Conservation (phyloP, 2,797 vertebrate genomes). For the Loriculus beryllinus region DNA sequence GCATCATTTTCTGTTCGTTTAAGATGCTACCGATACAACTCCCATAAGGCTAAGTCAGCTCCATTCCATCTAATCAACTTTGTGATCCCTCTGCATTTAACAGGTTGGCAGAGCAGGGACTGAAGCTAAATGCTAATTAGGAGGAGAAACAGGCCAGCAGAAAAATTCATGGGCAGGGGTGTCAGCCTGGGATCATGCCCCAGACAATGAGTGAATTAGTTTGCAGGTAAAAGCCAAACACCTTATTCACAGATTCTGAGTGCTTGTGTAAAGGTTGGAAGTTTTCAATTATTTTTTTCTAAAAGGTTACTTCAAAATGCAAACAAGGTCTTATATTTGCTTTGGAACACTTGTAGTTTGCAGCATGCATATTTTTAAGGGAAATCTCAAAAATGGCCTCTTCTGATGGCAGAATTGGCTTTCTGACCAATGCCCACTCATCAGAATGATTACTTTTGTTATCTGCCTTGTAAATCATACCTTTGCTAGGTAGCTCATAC, state of each 20-base stretch:
- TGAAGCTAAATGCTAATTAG: neutral
- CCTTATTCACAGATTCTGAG: neutral
- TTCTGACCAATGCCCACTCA: neutral
- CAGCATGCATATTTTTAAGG: neutral
- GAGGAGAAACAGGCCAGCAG: neutral
- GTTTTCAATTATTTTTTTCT: neutral
- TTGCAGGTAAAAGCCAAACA: neutral
- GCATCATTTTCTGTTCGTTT: neutral
- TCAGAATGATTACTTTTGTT: conserved; percentile 50
- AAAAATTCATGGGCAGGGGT: neutral
- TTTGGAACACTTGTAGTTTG: neutral
- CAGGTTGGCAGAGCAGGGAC: conserved; percentile 17
- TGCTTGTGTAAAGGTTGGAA: neutral
- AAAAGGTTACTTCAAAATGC: neutral
- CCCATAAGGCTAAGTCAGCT: neutral
- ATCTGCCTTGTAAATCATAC: conserved; percentile 16
- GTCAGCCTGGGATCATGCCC: neutral
- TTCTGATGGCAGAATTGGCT: neutral
- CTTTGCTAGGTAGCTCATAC: neutral
- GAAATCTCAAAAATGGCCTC: neutral
- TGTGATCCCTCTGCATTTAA: neutral
- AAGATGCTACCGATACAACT: neutral
- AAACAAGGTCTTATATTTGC: neutral
- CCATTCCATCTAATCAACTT: neutral
- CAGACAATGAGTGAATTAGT: neutral